These are phyloP conservation scores for Nestor notabilis DNA, from an alignment of 2,113 vertebrate species.

Conservation along the genomic window DNA sequence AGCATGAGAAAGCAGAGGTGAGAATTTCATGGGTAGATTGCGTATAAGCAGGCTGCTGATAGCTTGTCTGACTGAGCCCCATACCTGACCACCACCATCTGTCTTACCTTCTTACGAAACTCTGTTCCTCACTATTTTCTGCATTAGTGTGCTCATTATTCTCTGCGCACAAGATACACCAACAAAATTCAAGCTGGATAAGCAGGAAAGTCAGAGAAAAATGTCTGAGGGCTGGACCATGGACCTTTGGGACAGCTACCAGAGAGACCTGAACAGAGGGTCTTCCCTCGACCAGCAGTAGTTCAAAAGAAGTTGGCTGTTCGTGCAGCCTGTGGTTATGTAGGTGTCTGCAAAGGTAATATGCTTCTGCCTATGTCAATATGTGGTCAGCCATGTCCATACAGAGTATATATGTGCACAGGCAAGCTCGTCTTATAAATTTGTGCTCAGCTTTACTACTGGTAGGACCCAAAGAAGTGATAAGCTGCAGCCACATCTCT, in stretches of 20 bases:
- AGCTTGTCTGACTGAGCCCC: neutral
- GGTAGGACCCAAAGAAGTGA: neutral
- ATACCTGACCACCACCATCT: neutral
- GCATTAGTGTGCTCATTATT: neutral
- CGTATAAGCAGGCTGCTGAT: neutral
- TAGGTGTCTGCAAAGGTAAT: neutral
- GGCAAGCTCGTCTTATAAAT: neutral
- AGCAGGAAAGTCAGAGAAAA: neutral
- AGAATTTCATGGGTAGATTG: neutral
- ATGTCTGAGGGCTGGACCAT: neutral
- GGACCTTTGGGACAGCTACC: neutral
- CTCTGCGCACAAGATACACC: neutral
- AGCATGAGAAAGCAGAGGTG: neutral
- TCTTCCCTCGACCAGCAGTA: neutral
- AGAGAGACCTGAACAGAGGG: neutral
- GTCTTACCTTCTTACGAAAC: neutral
- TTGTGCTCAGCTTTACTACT: neutral
- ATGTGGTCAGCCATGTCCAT: neutral
- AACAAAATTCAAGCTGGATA: neutral
- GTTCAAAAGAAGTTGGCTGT: neutral
- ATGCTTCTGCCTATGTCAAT: neutral
- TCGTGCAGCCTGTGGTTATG: accelerated
- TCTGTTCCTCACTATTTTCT: neutral
- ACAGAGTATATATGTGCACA: accelerated
- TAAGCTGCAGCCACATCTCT: neutral